Evolutionary conservation across 2,797 vertebrate species (phyloP), one percentile per base, ranked within the genome.

Genomic region (Tragopan temminckii): DNA sequence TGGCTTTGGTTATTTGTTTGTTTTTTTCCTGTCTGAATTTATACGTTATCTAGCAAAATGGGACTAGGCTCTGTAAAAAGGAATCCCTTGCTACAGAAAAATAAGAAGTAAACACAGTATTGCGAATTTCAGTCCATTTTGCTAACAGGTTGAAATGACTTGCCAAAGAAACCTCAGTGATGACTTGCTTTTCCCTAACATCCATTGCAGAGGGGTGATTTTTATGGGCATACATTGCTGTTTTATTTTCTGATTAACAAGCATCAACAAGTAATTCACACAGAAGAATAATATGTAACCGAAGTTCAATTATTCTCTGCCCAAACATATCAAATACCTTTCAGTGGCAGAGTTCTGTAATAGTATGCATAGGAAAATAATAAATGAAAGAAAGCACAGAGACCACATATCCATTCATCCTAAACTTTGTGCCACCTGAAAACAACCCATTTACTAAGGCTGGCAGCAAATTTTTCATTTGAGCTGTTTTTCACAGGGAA

Each of bases 371-470:
- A 86, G 57, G 70, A 88, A 90, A 93, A 82, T 63, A 95, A 81
- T n/a, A 77, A 62, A 89, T 59, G 3, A 87, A 83, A 74, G 55
- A 18, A 85, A 90, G n/a, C 50, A 71, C 19, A 38, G 31, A 77
- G 57, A 86, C 33, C 52, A 88, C n/a, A 80, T 75, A 80, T 75
- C 45, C 69, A 85, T 91, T 90, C 64, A 93, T 75, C 42, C 57
- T 80, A 88, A 66, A 58, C 5, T 11, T 40, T 36, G 25, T 80
- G 50, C 31, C 46, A 82, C 64, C 66, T 69, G 76, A 80, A 94
- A 93, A 86, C 24, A 71, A 68, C 35, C 29, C 57, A 93, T 90
- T 86, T 88, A 91, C 84, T 86, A 80, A 64, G 27, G 35, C 23
- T 80, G 68, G 42, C 69, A 89, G 71, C 77, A 92, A 75, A 55